A percentile compares a stretch with the other conserved stretches of the same genome.
Conservation (phyloP, 37 sponge, comb jelly and placozoan species). For the Crambe crambe region DNA sequence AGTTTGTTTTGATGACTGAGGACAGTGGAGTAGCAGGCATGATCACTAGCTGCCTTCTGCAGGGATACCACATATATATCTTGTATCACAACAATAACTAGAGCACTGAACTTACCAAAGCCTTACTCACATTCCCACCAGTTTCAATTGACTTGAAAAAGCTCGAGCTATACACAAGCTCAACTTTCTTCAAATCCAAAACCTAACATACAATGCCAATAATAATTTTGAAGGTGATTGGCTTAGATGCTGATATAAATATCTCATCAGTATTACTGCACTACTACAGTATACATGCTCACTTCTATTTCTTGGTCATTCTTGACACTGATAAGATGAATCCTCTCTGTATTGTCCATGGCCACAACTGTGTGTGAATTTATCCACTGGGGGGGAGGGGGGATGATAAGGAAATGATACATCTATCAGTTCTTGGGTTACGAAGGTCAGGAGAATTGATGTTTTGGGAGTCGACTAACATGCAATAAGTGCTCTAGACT, state of each 20-base stretch:
- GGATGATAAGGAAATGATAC: background rate
- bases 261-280: no score
- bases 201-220: constrained; percentile 29
- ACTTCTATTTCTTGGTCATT: constrained; percentile 58
- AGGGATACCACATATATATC: background rate
- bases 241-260: no score
- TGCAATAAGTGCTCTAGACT: no score
- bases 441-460: no score
- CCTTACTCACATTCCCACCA: constrained; percentile 76
- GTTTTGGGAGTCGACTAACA: background rate
- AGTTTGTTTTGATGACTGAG: constrained; percentile 47
- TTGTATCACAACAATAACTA: background rate
- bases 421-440: no score
- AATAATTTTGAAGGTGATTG: background rate
- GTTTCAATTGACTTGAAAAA: constrained; percentile 86
- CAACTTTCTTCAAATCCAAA: constrained; percentile 67
- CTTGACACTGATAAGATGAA: constrained; percentile 74
- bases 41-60: constrained; percentile 65
- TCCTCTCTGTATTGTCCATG: constrained; percentile 75
- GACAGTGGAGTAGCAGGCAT: constrained; percentile 78
- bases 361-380: constrained; percentile 68
- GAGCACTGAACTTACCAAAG: constrained; percentile 49
- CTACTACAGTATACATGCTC: no score
- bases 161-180: constrained; percentile 73
- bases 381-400: constrained; percentile 59